These are phyloP conservation scores for Muraenolepis orangiensis DNA, from an alignment of 2,797 vertebrate species.

Conservation along the genomic window DNA sequence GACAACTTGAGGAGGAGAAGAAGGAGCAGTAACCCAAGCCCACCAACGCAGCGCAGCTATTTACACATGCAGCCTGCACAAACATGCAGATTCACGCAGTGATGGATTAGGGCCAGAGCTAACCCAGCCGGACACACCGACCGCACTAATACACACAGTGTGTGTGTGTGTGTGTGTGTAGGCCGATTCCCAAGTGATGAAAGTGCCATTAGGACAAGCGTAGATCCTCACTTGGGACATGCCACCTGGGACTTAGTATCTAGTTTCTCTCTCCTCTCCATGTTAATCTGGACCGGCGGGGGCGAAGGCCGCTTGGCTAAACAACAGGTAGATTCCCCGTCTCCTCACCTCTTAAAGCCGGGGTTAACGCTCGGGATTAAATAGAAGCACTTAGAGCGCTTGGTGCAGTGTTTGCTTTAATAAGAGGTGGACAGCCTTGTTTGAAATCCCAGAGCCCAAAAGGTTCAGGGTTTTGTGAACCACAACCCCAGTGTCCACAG, in stretches of 20 bases:
- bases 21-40: conserved; percentile 62
- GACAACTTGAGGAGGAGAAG: conserved; percentile 40
- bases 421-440: conserved; percentile 43
- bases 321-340: conserved; percentile 56
- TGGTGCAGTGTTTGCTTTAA: conserved; percentile 46
- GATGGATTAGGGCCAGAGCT: conserved; percentile 72
- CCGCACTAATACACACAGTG: too few species aligned
- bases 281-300: conserved; percentile 62
- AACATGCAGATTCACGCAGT: conserved; percentile 67
- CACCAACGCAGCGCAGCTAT: conserved; percentile 63
- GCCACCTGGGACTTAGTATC: conserved; percentile 67
- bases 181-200: conserved; percentile 59
- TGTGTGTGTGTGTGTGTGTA: not conserved
- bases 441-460: not conserved
- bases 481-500: not conserved
- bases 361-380: conserved; percentile 68
- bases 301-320: conserved; percentile 53
- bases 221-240: conserved; percentile 56
- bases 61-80: conserved; percentile 70
- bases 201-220: conserved; percentile 53
- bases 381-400: conserved; percentile 56
- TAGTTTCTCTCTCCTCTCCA: conserved; percentile 52
- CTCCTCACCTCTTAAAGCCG: conserved; percentile 58
- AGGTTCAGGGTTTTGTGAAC: not conserved
- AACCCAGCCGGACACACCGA: conserved; percentile 52